Evolutionary conservation across 2,888 invertebrate genomes (phyloP).

Genomic region (Scaptomyza cyrtandrae): DNA sequence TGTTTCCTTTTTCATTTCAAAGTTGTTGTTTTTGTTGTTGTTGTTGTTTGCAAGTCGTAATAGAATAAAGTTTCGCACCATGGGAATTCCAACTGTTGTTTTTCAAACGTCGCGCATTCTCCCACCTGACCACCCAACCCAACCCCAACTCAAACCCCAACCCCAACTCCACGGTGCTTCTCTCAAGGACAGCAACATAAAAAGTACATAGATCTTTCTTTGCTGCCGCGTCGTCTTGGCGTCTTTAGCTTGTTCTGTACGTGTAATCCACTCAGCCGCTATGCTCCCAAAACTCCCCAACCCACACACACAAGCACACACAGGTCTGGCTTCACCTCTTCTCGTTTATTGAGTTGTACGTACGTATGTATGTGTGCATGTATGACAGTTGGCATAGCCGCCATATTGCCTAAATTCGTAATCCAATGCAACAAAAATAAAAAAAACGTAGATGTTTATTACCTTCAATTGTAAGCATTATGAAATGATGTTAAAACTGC

Average conservation of each 20-base stretch:
- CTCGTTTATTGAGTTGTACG: not conserved
- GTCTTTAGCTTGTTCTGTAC: slow-evolving; percentile 61
- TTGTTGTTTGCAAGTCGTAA: slow-evolving; percentile 63
- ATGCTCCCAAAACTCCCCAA: no score
- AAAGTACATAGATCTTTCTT: slow-evolving; percentile 68
- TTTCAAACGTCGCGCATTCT: slow-evolving; percentile 43
- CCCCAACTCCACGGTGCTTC: slow-evolving; percentile 3
- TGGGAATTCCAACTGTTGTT: slow-evolving; percentile 80
- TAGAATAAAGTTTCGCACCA: slow-evolving; percentile 78
- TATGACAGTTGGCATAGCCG: slow-evolving; percentile 57
- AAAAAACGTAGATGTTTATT: slow-evolving; percentile 18
- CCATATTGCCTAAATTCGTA: slow-evolving; percentile 40
- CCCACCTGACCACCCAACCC: slow-evolving; percentile 60
- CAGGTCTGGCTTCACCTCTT: not conserved
- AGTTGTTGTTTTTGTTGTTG: slow-evolving; percentile 26
- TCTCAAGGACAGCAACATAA: slow-evolving; percentile 44
- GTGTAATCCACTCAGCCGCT: slow-evolving; percentile 67
- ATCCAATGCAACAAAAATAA: slow-evolving; percentile 13
- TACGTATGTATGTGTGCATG: slow-evolving; percentile 17
- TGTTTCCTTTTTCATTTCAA: slow-evolving; percentile 46
- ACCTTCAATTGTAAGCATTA: slow-evolving; percentile 2
- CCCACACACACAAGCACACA: not conserved
- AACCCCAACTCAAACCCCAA: no score
- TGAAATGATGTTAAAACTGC: not conserved
- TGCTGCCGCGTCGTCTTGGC: slow-evolving; percentile 11